Percentiles rank a stretch among this genome's conserved stretches.
Evolutionary conservation across 2,888 invertebrate genomes (phyloP).

Genomic region (Neoitamus cyanurus): DNA sequence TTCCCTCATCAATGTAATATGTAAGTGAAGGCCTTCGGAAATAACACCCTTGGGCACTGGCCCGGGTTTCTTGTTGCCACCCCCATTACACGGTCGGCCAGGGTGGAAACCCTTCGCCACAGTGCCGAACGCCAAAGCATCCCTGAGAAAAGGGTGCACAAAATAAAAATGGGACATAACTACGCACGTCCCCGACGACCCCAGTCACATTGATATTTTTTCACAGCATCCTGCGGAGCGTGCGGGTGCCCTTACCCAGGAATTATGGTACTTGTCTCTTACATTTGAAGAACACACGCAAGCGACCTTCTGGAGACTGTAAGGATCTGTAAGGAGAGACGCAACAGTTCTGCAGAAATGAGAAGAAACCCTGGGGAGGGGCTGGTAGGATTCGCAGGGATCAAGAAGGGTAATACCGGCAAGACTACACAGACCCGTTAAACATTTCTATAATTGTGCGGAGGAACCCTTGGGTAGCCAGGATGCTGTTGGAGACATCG

Average conservation of each 20-base stretch:
- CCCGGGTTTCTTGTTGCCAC: conserved; percentile 9
- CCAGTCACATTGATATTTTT: conserved; percentile 12
- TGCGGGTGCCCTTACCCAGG: background rate
- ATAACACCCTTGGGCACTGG: conserved; percentile 43
- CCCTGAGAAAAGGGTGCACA: conserved; percentile 29
- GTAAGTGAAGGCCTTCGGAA: conserved; percentile 45
- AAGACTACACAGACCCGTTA: conserved; percentile 10
- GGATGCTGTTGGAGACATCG: conserved; percentile 2
- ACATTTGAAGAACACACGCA: conserved; percentile 34
- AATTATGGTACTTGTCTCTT: conserved; percentile 26
- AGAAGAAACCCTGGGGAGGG: background rate
- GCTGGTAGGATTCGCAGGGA: background rate
- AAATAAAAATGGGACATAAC: conserved; percentile 31
- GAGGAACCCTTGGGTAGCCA: background rate
- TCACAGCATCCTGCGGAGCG: conserved; percentile 7
- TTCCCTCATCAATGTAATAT: conserved; percentile 46
- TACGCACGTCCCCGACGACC: conserved; percentile 1
- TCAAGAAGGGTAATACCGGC: background rate
- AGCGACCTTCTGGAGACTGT: background rate
- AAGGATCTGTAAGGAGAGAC: background rate
- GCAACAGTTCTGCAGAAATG: conserved; percentile 9
- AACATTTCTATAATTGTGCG: conserved; percentile 36
- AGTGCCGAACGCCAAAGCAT: background rate
- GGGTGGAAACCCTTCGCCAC: background rate
- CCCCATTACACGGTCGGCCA: conserved; percentile 17